Evolutionary conservation across 2,113 vertebrate genomes (phyloP).

Genomic region (Pomatorhinus ruficollis): DNA sequence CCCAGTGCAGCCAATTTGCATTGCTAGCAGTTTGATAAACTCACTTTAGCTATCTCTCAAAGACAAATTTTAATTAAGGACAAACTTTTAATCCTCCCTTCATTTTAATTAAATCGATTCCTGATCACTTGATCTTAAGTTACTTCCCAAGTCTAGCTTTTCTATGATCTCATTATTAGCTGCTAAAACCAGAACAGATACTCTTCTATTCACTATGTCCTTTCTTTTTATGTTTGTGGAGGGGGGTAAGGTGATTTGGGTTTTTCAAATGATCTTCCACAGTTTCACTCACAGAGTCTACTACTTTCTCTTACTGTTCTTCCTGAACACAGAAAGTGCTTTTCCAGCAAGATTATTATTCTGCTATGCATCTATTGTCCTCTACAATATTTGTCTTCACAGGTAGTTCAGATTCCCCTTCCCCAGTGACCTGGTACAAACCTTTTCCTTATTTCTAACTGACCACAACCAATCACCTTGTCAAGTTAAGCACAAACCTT

Average conservation of each 20-base stretch:
- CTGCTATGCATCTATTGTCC: not conserved
- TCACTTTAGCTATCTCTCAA: not conserved
- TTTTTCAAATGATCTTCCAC: not conserved
- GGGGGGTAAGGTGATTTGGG: not conserved
- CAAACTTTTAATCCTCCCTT: not conserved
- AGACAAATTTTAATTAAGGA: not conserved
- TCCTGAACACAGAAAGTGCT: not conserved
- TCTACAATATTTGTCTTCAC: not conserved
- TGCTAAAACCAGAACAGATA: not conserved
- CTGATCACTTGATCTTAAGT: not conserved
- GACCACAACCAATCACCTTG: not conserved
- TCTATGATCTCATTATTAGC: not conserved
- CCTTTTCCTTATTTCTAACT: not conserved
- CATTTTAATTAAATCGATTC: not conserved
- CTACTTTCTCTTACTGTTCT: not conserved
- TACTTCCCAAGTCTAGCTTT: not conserved
- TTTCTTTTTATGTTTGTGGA: not conserved
- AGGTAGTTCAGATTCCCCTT: not conserved
- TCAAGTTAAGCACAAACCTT: not conserved
- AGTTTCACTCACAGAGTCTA: not conserved
- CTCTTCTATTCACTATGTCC: not conserved
- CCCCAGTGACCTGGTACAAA: not conserved
- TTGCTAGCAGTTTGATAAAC: not conserved
- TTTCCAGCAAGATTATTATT: not conserved
- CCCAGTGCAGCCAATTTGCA: not conserved